These are phyloP conservation scores for Neopipo cinnamomea DNA, from an alignment of 2,113 vertebrate species.

Conservation along the genomic window DNA sequence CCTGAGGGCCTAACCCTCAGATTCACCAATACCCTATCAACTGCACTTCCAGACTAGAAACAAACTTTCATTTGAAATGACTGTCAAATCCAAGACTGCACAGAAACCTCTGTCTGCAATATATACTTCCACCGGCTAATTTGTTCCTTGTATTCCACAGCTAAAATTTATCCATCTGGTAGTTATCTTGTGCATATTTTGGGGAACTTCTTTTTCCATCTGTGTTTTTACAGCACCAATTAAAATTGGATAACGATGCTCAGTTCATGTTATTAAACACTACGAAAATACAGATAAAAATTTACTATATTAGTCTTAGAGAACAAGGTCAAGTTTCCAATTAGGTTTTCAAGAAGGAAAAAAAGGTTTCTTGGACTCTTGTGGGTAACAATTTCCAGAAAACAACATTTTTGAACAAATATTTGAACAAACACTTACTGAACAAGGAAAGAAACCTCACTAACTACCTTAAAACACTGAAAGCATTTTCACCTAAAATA, in stretches of 20 bases:
- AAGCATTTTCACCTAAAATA: background rate
- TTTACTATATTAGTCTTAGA: background rate
- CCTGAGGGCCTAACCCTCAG: background rate
- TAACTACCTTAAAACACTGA: background rate
- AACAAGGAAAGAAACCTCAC: background rate
- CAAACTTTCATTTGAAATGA: background rate
- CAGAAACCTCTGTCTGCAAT: background rate
- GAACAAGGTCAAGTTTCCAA: background rate
- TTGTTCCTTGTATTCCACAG: background rate
- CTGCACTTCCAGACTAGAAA: background rate
- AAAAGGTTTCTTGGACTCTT: background rate
- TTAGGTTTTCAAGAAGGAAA: background rate
- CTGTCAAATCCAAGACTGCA: background rate
- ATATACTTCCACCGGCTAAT: background rate
- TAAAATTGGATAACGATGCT: background rate
- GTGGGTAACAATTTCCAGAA: background rate
- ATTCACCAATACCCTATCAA: background rate
- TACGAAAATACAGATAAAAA: background rate
- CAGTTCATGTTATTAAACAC: background rate
- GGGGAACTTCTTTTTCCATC: background rate
- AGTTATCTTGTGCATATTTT: background rate
- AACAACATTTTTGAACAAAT: background rate
- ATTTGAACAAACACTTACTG: background rate
- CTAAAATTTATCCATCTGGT: background rate
- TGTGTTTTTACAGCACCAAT: conserved; percentile 2